phyloP scores from a whole-genome alignment of 2,888 invertebrate genomes.

The Mechanitis mazaeus region DNA sequence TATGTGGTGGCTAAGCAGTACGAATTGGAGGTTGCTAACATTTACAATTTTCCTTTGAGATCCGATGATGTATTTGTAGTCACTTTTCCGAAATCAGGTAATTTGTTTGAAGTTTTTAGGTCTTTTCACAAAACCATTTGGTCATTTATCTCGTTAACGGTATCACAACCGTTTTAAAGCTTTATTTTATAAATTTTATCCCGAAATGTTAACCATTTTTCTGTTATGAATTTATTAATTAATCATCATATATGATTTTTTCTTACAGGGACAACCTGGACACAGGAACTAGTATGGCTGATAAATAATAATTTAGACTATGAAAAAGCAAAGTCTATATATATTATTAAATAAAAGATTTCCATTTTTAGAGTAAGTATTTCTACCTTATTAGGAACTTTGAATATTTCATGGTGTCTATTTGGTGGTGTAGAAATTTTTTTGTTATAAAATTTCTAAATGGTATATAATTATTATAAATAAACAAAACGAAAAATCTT shows the following conservation, averaged over 20 bases:
- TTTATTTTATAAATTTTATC: too few relatives aligned
- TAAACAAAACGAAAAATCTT: too few relatives aligned
- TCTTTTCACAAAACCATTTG: too few relatives aligned
- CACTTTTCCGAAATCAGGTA: conserved; percentile 84
- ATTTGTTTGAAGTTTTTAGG: conserved; percentile 19
- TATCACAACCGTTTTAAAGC: too few relatives aligned
- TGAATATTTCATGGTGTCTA: not conserved
- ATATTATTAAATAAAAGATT: conserved; percentile 7
- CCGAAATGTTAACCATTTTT: too few relatives aligned
- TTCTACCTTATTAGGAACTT: not conserved
- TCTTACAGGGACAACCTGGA: conserved; percentile 20
- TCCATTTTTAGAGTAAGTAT: conserved; percentile 22
- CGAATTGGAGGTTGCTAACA: conserved; percentile 70
- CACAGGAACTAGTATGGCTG: conserved; percentile 24
- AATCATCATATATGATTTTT: too few relatives aligned
- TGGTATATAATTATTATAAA: too few relatives aligned
- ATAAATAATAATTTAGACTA: conserved; percentile 21
- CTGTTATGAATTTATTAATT: too few relatives aligned
- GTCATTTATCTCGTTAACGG: too few relatives aligned
- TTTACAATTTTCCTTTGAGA: conserved; percentile 79
- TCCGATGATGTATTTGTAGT: conserved; percentile 80
- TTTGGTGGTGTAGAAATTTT: conserved; percentile 1
- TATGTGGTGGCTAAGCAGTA: conserved; percentile 43
- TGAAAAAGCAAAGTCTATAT: conserved; percentile 14
- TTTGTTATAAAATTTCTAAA: too few relatives aligned